A percentile compares a stretch with the other conserved stretches of the same genome.
Conservation (phyloP, 2,113 vertebrate genomes). For the Peromyscus californicus region DNA sequence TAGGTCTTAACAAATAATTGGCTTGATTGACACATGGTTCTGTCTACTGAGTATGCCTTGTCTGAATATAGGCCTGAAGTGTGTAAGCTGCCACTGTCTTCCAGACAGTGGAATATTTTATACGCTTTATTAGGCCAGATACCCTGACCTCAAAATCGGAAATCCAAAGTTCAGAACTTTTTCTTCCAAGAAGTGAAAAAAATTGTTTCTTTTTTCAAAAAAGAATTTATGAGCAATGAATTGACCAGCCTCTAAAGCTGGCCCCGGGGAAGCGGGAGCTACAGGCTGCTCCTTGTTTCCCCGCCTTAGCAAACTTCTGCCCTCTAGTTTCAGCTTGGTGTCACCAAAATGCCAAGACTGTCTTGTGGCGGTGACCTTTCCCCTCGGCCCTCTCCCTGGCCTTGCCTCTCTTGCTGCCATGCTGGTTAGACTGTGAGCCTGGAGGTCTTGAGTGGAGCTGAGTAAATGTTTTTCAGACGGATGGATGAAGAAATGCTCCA, state of each 20-base stretch:
- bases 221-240: background rate
- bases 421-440: background rate
- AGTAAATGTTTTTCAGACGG: background rate
- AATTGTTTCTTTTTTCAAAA: background rate
- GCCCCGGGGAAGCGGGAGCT: background rate
- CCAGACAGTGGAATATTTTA: background rate
- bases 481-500: background rate
- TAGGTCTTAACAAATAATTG: background rate
- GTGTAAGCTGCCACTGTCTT: background rate
- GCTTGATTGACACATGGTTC: background rate
- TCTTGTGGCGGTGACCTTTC: background rate
- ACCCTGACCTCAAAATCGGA: background rate
- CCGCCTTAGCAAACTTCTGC: background rate
- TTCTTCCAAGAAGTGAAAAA: background rate
- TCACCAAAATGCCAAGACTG: background rate
- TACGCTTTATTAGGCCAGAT: background rate
- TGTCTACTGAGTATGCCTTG: background rate
- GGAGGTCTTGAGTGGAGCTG: background rate
- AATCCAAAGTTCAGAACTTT: background rate
- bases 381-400: no score
- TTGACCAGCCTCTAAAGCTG: background rate
- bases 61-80: background rate
- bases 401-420: background rate
- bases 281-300: background rate
- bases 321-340: background rate